Evolutionary conservation across 35 echinoderm and acorn worm genomes (phyloP), one percentile per base, ranked within the genome.

Genomic region (Acanthaster planci): DNA sequence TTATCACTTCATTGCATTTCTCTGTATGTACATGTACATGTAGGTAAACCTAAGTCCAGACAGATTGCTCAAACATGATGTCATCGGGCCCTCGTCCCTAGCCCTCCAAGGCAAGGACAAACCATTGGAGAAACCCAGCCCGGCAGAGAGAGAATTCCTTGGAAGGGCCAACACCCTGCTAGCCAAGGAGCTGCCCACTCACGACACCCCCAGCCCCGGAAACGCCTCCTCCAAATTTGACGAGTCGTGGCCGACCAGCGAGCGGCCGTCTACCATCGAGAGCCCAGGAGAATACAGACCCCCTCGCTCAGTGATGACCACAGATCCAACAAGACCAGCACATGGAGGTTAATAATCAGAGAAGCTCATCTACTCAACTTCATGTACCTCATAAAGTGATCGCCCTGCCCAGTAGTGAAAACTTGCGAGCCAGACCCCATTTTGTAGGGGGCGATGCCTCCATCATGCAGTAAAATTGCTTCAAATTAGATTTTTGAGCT

Each of bases 201-300:
- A 93, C 59, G 95, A 98, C 76, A 98, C 95, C 10, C 95, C 95
- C 19, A 94, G 92, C 60, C 95, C 95, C 15, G 75, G 84, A 7
- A 89, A 98, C 82, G 82, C 80, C 12, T 98, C 95, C 2, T 90
- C 91, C 16, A 98, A 94, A 44, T 98, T 93, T 89, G 84, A 98
- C 53, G 95, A 98, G 79, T 98, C 95, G 23, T 98, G 95, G 95
- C 91, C 95, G 1, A 81, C 88, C 21, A 98, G 95, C 83, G 95
- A 98, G 50, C 86, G 91, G 17, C 95, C 91, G 17, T 93, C 95
- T 8, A 94, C 95, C 16, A 72, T 90, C 29, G 87, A 86, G 14
- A 94, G 87, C 40, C 92, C 92, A 17, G 80, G 75, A 50, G 80
- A 90, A 5, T 76, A 76, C 10, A 21, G 14, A 52, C 19, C 30